Evolutionary conservation across 2,888 invertebrate species (phyloP), one percentile per base, ranked within the genome.

Genomic region (Apotomis capreana): DNA sequence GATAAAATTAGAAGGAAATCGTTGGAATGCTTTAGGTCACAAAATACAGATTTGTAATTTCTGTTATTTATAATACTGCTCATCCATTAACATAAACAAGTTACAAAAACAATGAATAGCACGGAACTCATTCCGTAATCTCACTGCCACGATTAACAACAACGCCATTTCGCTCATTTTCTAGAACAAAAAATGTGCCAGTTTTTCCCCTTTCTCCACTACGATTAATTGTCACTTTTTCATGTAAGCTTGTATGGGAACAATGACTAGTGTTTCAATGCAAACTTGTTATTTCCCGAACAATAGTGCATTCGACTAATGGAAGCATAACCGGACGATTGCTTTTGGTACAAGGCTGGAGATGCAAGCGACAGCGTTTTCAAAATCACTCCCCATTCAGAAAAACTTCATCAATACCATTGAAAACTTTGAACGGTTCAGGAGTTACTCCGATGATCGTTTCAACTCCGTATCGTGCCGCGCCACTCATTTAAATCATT

Each of bases 211-310:
- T 73, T 64, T 74, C 75, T 79, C 77, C 75, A 67, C 67, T 58
- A 76, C 85, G 86, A 87, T 87, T 87, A 88, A 86, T 86, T 83
- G 83, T 82, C 83, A 82, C 82, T 84, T 84, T 85, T 85, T 79
- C 77, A 81, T 76, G 77, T 77, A 76, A 73, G 68, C 55, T 62
- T 69, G 68, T 68, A 73, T 71, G 73, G 68, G 74, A 81, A 89
- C 88, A 88, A 88, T 85, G 80, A 79, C 70, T 73, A 75, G 65
- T 76, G 79, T 75, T 84, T 81, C 82, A 84, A 87, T 86, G 83
- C 83, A 84, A 88, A 88, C 86, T 87, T 86, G 88, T 88, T 88
- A 87, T 86, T 85, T 79, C 79, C 77, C 79, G 82, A 84, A 89
- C 88, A 88, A 89, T 87, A 79, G 77, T 76, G 82, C 88, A 83